Base-by-base conservation (phyloP, 2,113 vertebrate species). In the Peromyscus maniculatus region DNA sequence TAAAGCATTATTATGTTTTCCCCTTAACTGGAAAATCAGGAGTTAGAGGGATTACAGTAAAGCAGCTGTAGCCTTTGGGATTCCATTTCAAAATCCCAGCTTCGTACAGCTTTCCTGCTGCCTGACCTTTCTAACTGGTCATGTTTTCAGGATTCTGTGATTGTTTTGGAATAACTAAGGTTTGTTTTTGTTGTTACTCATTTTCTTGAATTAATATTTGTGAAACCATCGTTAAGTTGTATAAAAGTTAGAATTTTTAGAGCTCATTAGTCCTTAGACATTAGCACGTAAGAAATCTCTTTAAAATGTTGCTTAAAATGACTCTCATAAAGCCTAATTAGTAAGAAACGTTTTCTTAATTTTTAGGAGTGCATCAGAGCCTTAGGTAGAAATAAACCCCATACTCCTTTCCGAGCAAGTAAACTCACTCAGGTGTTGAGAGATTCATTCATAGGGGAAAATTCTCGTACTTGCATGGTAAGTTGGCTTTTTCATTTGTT, bases 401-500 rank as follows among this genome's bases (percentile, higher is more conserved):
- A 99, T 94, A 99, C 99, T 78, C 99, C 99, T 0, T 99, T 99
- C 97, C 98, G 99, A 99, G 99, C 99, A 98, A 99, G 99, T 98
- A 99, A 99, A 98, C 99, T 99, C 94, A 99, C 99, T 94, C 99
- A 99, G 98, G 99, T 99, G 96, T 99, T 99, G 98, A 98, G 99
- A 98, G 99, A 99, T 98, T 99, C 99, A 46, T 99, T 99, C 98
- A 99, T 99, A 26, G 99, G 99, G 94, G 99, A 99, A 98, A 99
- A 99, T 98, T 99, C 99, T 52, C 99, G 99, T 97, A 99, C 99
- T 15, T 99, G 99, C 98, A 99, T 99, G 99, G 99, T 99, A 97
- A 99, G 99, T 98, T 66, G n/a, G n/a, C 15, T 31, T 86, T 82
- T 62, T 43, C 59, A 21, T 62, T 64, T 39, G 21, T 36, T 95